Evolutionary conservation across 2,888 invertebrate species (phyloP).

Genomic region (Cantharis rufa): DNA sequence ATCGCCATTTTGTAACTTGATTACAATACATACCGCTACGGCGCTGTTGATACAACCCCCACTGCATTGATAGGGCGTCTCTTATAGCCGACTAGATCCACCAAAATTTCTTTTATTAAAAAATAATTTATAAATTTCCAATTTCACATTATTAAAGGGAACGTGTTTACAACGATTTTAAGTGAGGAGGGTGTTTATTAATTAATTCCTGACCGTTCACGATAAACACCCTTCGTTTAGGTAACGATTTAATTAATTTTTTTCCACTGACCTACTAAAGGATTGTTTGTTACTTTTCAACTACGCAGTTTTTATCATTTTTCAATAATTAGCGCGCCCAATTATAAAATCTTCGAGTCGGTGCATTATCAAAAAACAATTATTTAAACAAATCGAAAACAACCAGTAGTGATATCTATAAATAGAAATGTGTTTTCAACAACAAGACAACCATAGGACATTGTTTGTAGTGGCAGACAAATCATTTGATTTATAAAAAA

Average conservation of each 20-base stretch:
- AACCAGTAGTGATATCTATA: background rate
- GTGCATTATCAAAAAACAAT: background rate
- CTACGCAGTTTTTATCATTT: background rate
- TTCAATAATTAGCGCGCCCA: background rate
- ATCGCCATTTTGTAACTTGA: slow-evolving; percentile 53
- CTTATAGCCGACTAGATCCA: slow-evolving; percentile 9
- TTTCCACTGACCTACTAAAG: background rate
- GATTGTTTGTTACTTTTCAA: background rate
- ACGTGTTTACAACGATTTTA: background rate
- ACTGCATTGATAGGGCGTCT: slow-evolving; percentile 17
- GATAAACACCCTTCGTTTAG: background rate
- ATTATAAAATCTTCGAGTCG: background rate
- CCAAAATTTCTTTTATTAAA: slow-evolving; percentile 9
- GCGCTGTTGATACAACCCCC: slow-evolving; percentile 3
- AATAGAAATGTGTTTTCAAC: background rate
- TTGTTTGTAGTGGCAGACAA: background rate
- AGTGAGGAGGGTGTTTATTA: background rate
- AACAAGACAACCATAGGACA: background rate
- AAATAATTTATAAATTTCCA: slow-evolving; percentile 3
- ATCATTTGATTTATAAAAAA: background rate
- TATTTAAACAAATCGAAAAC: background rate
- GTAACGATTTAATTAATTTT: background rate
- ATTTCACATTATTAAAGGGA: background rate
- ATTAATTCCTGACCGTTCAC: background rate
- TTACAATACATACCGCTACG: background rate